Evolutionary conservation across 2,113 vertebrate species (phyloP).

Genomic region (Prionailurus viverrinus): DNA sequence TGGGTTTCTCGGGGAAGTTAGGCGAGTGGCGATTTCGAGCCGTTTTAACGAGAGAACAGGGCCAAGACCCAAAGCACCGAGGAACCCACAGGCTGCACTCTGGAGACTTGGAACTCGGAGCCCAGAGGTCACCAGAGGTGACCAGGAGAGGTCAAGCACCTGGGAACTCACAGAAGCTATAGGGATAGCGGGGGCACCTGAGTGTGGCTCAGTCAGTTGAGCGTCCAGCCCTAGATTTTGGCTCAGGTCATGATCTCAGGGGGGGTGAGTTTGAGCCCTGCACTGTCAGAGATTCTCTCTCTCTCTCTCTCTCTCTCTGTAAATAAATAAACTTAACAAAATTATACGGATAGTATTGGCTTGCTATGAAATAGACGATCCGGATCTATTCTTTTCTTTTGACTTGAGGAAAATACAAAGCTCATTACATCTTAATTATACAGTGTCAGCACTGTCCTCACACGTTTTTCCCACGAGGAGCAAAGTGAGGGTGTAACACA

Average conservation of each 20-base stretch:
- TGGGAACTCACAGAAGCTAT: rapidly evolving
- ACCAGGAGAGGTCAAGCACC: not conserved
- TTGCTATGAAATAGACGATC: not conserved
- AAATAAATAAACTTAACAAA: no score
- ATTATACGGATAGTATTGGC: rapidly evolving
- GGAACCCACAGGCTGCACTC: not conserved
- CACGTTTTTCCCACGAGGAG: not conserved
- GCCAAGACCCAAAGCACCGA: not conserved
- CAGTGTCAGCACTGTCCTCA: not conserved
- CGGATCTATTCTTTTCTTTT: not conserved
- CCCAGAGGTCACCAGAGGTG: not conserved
- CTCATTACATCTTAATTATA: not conserved
- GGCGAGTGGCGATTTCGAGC: not conserved
- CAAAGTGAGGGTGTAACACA: rapidly evolving
- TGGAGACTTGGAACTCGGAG: not conserved
- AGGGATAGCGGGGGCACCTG: no score
- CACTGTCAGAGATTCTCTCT: no score
- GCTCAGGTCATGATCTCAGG: no score
- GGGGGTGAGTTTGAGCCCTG: no score
- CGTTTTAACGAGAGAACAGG: not conserved
- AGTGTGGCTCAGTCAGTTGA: no score
- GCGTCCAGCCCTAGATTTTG: no score
- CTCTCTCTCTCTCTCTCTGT: no score
- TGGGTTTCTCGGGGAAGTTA: not conserved
- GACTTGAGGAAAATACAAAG: not conserved